These are phyloP conservation scores for Triops cancriformis DNA, from an alignment of 1,140 invertebrate genomes.

Conservation along the genomic window DNA sequence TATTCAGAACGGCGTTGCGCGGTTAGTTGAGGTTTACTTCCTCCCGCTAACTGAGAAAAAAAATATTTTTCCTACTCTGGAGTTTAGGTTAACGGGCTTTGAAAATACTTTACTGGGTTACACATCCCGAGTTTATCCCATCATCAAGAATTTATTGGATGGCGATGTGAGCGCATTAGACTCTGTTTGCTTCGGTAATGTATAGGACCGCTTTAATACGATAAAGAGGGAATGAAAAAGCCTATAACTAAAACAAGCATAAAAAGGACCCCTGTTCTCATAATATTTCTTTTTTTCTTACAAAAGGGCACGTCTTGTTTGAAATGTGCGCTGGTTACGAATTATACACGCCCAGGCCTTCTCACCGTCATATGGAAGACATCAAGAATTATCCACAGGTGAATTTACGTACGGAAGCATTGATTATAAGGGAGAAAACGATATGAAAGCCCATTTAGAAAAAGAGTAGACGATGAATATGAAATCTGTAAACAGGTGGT, in stretches of 20 bases:
- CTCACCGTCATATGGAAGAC: constrained; percentile 58
- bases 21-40: constrained; percentile 34
- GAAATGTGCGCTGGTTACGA: constrained; percentile 84
- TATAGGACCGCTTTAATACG: not conserved
- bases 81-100: constrained; percentile 59
- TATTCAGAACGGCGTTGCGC: constrained; percentile 77
- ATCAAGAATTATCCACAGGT: constrained; percentile 66
- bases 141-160: constrained; percentile 48
- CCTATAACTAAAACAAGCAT: not conserved
- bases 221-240: not conserved
- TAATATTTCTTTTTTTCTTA: constrained; percentile 30
- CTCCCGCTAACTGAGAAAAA: not conserved
- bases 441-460: not conserved
- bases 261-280: constrained; percentile 14
- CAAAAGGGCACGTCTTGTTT: constrained; percentile 65
- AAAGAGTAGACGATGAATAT: not conserved
- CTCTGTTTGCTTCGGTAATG: constrained; percentile 63
- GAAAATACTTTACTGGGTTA: constrained; percentile 77
- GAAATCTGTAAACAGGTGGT: constrained; percentile 47
- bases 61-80: not conserved
- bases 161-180: constrained; percentile 54
- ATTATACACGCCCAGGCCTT: constrained; percentile 60
- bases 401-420: constrained; percentile 27
- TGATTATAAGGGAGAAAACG: constrained; percentile 28
- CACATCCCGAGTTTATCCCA: constrained; percentile 52